Conservation (phyloP, 1,140 invertebrate species). For the Acyrthosiphon pisum region DNA sequence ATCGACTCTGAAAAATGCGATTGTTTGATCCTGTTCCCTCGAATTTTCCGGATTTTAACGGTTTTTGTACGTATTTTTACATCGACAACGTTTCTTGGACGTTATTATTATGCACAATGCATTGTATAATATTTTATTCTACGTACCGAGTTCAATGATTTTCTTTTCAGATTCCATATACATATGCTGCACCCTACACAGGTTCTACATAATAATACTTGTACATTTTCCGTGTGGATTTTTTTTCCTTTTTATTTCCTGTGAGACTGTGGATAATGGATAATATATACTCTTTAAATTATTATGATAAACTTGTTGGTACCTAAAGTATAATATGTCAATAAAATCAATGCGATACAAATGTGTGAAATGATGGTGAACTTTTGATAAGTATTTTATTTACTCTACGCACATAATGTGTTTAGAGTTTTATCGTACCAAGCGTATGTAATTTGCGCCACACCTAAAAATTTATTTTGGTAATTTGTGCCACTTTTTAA, state of each 20-base stretch:
- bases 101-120: not conserved
- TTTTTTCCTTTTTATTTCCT: not conserved
- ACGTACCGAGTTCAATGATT: not conserved
- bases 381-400: too few species aligned
- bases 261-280: not conserved
- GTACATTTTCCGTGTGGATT: not conserved
- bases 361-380: too few species aligned
- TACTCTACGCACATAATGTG: too few species aligned
- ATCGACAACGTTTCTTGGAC: not conserved
- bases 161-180: not conserved
- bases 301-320: not conserved
- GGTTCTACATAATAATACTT: not conserved
- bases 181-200: not conserved
- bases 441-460: too few species aligned
- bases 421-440: too few species aligned
- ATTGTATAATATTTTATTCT: not conserved
- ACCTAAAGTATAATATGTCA: not conserved
- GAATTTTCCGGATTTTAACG: not conserved
- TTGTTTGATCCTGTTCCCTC: not conserved
- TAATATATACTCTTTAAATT: not conserved
- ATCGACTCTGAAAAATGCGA: slow-evolving; percentile 37
- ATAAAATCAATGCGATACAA: not conserved
- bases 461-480: too few species aligned
- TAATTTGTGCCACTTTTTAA: too few species aligned
- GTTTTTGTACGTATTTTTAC: not conserved